A percentile compares a stretch with the other conserved stretches of the same genome.
Evolutionary conservation across 2,113 vertebrate genomes (phyloP).

Genomic region (Serinus canaria): DNA sequence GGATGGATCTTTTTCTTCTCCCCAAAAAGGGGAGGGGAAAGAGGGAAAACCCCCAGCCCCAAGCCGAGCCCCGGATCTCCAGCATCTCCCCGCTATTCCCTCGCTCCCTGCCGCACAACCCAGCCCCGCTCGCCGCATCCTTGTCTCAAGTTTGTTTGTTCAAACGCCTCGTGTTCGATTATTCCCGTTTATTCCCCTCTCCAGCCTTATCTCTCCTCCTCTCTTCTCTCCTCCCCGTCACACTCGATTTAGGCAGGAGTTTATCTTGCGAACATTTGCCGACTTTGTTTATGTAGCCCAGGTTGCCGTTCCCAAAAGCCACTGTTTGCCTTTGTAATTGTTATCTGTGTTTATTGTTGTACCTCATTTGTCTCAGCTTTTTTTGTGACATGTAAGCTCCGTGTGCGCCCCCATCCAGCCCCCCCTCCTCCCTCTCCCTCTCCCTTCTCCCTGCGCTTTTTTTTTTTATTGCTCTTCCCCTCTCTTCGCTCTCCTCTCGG

Average conservation of each 20-base stretch:
- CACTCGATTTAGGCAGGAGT: constrained; percentile 80
- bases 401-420: constrained; percentile 52
- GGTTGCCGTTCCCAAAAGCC: constrained; percentile 72
- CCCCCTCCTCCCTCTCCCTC: background rate
- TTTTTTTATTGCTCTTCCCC: background rate
- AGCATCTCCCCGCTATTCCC: background rate
- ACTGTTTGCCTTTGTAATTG: constrained; percentile 79
- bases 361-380: constrained; percentile 69
- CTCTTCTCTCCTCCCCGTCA: constrained; percentile 77
- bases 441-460: background rate
- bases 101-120: background rate
- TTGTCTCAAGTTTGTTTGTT: constrained; percentile 72
- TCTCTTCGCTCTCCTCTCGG: background rate
- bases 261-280: constrained; percentile 79
- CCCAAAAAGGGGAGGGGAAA: background rate
- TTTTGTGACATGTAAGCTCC: constrained; percentile 70
- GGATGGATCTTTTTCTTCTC: background rate
- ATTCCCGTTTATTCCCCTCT: constrained; percentile 61
- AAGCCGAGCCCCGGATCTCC: background rate
- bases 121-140: constrained; percentile 46
- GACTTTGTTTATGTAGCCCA: constrained; percentile 78
- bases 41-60: background rate
- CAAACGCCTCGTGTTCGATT: constrained; percentile 72
- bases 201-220: constrained; percentile 74
- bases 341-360: constrained; percentile 76